These are phyloP conservation scores for Patella caerulea DNA, from an alignment of 2,888 invertebrate species.

Conservation along the genomic window DNA sequence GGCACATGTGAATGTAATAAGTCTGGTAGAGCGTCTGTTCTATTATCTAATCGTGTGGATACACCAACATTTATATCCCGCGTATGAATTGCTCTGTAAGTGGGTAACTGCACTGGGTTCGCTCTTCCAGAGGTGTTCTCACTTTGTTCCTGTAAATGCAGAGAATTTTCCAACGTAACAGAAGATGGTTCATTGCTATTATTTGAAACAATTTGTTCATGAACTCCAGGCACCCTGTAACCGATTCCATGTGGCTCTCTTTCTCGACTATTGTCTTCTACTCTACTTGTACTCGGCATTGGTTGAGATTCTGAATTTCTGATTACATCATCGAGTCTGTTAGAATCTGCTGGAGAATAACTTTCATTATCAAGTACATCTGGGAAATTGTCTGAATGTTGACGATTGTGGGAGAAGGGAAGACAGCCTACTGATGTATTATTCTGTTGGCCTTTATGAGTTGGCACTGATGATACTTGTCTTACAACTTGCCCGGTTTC, in stretches of 20 bases:
- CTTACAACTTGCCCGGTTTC: slow-evolving; percentile 8
- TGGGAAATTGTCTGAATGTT: slow-evolving; percentile 25
- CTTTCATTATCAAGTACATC: slow-evolving; percentile 33
- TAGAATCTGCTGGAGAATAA: slow-evolving; percentile 23
- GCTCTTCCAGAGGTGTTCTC: not conserved
- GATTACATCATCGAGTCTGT: slow-evolving; percentile 26
- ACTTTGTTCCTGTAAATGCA: not conserved
- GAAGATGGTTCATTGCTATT: not conserved
- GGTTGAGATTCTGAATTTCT: slow-evolving; percentile 6
- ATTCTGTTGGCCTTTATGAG: slow-evolving; percentile 6
- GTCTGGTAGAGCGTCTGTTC: slow-evolving; percentile 58
- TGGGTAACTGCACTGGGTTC: slow-evolving; percentile 16
- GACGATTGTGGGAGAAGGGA: slow-evolving; percentile 23
- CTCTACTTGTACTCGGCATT: not conserved
- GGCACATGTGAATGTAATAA: slow-evolving; percentile 60
- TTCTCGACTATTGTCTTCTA: not conserved
- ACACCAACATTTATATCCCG: slow-evolving; percentile 48
- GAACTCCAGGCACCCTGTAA: slow-evolving; percentile 7
- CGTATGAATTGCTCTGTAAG: slow-evolving; percentile 43
- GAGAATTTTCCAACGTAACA: not conserved
- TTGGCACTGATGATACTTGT: slow-evolving; percentile 15
- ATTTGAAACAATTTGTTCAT: not conserved
- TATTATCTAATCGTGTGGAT: slow-evolving; percentile 33
- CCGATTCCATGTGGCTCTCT: slow-evolving; percentile 18
- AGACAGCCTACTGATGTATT: slow-evolving; percentile 16